Evolutionary conservation across 2,888 invertebrate species (phyloP), one percentile per base, ranked within the genome.

Genomic region (Pseudococcus longispinus): DNA sequence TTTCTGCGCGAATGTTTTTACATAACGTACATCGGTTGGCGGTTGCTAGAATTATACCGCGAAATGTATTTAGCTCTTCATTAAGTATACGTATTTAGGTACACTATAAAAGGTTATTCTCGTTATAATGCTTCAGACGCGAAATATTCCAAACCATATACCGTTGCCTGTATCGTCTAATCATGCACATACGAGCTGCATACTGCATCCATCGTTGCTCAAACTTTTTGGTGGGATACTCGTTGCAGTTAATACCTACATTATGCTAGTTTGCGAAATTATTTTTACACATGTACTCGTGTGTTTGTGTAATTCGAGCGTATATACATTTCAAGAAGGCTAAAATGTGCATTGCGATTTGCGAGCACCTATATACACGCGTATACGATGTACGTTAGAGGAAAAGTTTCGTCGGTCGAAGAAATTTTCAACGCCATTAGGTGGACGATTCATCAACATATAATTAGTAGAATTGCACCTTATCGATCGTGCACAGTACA

Each of bases 381-480:
- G n/a, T n/a, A n/a, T 26, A 13, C 55, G 44, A 55, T 55, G 5
- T 23, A 11, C 4, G n/a, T 2, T n/a, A 23, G 26, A 26, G 26
- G 26, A 65, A 26, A 65, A 23, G 13, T 70, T 70, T 70, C 29
- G 4, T 15, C 29, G 15, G 29, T 15, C 29, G 26, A 29, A 29
- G 70, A 70, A 32, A 32, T 70, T 70, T 70, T 29, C 70, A 29
- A 29, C 70, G 5, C 70, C 32, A 70, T 70, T 70, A 32, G 32
- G 6, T 70, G 1, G 70, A 70, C 70, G 70, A 70, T 70, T 70
- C 70, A 70, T 70, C 70, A 70, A 70, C 70, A 29, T 70, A 29
- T 70, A 70, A 70, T 70, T 70, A 70, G 70, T 29, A 2, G 29
- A 70, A 70, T 70, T 29, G 70, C 70, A 70, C 29, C 29, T 13